These are phyloP conservation scores for Pristionchus japonicus DNA, from an alignment of 2,888 invertebrate genomes.

Conservation along the genomic window DNA sequence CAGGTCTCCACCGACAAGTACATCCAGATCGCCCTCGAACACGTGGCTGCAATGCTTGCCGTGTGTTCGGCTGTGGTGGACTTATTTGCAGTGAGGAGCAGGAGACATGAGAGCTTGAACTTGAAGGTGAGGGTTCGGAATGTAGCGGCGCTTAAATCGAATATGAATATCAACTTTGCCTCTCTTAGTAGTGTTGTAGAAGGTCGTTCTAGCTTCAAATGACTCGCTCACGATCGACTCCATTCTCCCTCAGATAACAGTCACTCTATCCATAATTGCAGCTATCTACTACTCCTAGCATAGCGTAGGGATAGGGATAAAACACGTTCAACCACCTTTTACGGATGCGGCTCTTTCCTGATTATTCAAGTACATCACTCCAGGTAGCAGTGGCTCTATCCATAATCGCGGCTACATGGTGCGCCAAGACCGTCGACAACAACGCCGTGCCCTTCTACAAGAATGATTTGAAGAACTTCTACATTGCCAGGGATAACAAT, in stretches of 20 bases:
- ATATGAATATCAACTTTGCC: no score
- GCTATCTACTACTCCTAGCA: no score
- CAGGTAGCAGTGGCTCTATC: slow-evolving; percentile 71
- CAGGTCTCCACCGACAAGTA: slow-evolving; percentile 68
- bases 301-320: no score
- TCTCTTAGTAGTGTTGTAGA: no score
- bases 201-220: no score
- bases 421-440: slow-evolving; percentile 73
- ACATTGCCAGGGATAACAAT: slow-evolving; percentile 55
- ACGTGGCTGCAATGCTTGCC: slow-evolving; percentile 69
- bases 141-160: no score
- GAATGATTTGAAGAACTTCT: slow-evolving; percentile 69
- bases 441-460: slow-evolving; percentile 72
- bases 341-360: no score
- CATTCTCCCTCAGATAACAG: no score
- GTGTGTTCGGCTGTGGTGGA: slow-evolving; percentile 69
- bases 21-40: slow-evolving; percentile 73
- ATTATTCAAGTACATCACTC: no score
- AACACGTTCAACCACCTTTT: no score
- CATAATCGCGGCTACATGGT: slow-evolving; percentile 73
- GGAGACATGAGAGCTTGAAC: slow-evolving; percentile 67
- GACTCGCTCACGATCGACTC: no score
- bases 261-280: no score
- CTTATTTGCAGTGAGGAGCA: slow-evolving; percentile 65
- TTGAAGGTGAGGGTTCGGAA: slow-evolving; percentile 68